A percentile compares a stretch with the other conserved stretches of the same genome.
These are phyloP conservation scores for Pungitius pungitius DNA, from an alignment of 2,113 vertebrate genomes.

Conservation along the genomic window DNA sequence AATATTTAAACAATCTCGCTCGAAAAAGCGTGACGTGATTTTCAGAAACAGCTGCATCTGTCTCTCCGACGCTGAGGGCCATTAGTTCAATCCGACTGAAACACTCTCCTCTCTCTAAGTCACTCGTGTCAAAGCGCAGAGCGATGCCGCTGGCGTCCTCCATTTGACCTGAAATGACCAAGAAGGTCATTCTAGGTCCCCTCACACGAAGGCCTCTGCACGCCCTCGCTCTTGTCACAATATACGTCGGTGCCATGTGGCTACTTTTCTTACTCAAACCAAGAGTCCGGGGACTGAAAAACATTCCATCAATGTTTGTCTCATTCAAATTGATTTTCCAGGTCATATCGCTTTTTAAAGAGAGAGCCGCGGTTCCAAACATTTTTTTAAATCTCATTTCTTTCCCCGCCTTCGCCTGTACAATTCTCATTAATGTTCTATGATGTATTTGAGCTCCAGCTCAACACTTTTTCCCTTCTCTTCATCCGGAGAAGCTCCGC, in stretches of 20 bases:
- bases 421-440: conserved; percentile 74
- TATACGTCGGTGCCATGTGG: background rate
- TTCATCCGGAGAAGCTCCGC: conserved; percentile 69
- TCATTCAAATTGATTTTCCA: conserved; percentile 37
- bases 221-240: background rate
- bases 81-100: conserved; percentile 7
- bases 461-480: conserved; percentile 67
- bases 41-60: conserved; percentile 17
- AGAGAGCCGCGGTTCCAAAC: conserved; percentile 62
- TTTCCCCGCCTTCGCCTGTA: conserved; percentile 34
- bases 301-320: conserved; percentile 50
- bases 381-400: conserved; percentile 67
- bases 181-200: background rate
- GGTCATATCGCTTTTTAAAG: conserved; percentile 52
- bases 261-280: background rate
- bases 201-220: conserved; percentile 3
- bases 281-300: too few species aligned
- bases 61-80: conserved; percentile 1
- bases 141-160: background rate
- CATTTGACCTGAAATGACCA: background rate
- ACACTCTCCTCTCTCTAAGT: background rate
- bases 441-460: conserved; percentile 69
- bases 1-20: background rate
- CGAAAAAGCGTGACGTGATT: conserved; percentile 19
- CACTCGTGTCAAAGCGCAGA: background rate